A percentile compares a stretch with the other conserved stretches of the same genome.
These are phyloP conservation scores for Ochropacha duplaris DNA, from an alignment of 2,888 invertebrate species.

Conservation along the genomic window DNA sequence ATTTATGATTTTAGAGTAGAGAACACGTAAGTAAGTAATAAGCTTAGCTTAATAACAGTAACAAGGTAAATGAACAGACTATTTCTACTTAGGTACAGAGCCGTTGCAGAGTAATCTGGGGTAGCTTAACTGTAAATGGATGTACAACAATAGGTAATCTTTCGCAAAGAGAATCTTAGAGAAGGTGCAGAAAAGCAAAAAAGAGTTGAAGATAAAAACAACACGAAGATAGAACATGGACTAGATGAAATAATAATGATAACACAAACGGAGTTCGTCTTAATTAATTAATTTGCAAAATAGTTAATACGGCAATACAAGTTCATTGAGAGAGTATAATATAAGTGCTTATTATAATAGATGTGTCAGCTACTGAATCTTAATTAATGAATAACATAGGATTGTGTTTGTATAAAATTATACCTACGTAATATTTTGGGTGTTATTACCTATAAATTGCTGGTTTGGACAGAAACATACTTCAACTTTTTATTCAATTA, in stretches of 20 bases:
- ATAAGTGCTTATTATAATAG: too few relatives aligned
- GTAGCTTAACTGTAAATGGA: conserved; percentile 6
- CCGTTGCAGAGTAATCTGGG: not conserved
- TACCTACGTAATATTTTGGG: too few relatives aligned
- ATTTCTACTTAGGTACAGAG: not conserved
- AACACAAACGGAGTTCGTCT: too few relatives aligned
- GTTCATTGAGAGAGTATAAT: too few relatives aligned
- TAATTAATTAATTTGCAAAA: too few relatives aligned
- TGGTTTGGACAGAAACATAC: too few relatives aligned
- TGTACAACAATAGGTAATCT: not conserved
- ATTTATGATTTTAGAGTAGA: not conserved
- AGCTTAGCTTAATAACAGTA: not conserved
- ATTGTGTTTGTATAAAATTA: too few relatives aligned
- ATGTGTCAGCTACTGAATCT: too few relatives aligned
- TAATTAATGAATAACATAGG: too few relatives aligned
- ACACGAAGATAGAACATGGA: not conserved
- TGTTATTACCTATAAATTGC: too few relatives aligned
- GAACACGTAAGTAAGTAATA: not conserved
- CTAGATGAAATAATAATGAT: not conserved
- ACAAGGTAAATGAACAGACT: not conserved
- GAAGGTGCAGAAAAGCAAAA: not conserved
- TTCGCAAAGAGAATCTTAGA: not conserved
- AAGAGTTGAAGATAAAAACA: not conserved
- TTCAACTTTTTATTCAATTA: too few relatives aligned
- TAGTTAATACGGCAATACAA: too few relatives aligned